A percentile compares a stretch with the other conserved stretches of the same genome.
These are phyloP conservation scores for Antheraea yamamai DNA, from an alignment of 2,888 invertebrate genomes.

Conservation along the genomic window DNA sequence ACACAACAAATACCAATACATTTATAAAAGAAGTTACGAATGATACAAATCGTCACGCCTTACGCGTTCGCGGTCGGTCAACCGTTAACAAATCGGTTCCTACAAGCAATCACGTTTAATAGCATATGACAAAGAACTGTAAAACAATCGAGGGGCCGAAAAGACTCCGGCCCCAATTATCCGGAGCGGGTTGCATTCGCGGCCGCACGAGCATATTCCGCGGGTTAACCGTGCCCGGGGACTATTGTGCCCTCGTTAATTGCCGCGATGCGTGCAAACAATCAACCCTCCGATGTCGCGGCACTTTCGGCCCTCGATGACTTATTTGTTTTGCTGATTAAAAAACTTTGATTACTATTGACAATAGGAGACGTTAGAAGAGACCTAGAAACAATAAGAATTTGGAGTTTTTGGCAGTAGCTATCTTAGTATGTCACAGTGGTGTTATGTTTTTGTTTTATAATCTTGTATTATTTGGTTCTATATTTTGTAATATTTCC, in stretches of 20 bases:
- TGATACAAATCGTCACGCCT: not conserved
- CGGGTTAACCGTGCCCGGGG: constrained; percentile 44
- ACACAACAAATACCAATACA: not conserved
- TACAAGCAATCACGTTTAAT: constrained; percentile 20
- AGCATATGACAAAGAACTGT: constrained; percentile 26
- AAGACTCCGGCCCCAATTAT: constrained; percentile 34
- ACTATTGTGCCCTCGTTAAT: constrained; percentile 42
- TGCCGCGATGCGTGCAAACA: constrained; percentile 38
- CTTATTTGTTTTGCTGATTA: constrained; percentile 22
- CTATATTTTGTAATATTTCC: no score
- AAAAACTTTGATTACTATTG: not conserved
- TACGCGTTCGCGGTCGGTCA: not conserved
- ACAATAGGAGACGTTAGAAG: not conserved
- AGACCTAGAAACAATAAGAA: not conserved
- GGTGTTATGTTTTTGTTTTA: no score
- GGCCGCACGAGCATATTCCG: constrained; percentile 52
- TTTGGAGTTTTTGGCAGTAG: no score
- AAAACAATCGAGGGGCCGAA: constrained; percentile 33
- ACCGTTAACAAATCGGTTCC: constrained; percentile 11
- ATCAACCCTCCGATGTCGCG: constrained; percentile 31
- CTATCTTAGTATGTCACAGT: no score
- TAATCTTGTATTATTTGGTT: no score
- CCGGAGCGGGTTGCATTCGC: constrained; percentile 30
- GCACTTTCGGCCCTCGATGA: constrained; percentile 27
- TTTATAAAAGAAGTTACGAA: not conserved